These are phyloP conservation scores for Xenopus petersii DNA, from an alignment of 2,797 vertebrate species.

Conservation along the genomic window DNA sequence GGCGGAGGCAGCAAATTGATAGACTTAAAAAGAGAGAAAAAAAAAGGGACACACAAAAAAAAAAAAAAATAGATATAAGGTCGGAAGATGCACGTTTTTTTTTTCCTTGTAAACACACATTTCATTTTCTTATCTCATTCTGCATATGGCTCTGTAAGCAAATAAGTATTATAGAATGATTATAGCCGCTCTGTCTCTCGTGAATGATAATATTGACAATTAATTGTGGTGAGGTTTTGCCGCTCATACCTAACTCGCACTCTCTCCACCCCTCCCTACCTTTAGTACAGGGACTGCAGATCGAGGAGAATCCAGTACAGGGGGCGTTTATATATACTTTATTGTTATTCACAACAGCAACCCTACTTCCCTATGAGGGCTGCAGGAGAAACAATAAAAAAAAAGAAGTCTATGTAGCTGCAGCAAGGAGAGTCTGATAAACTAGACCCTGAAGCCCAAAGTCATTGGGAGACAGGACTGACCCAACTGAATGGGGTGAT, in stretches of 20 bases:
- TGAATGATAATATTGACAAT: not conserved
- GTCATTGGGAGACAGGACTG: not conserved
- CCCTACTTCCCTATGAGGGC: conserved; percentile 40
- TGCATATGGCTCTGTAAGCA: conserved; percentile 15
- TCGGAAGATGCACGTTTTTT: too few species aligned
- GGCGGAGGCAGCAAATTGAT: not conserved
- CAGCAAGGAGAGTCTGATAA: not conserved
- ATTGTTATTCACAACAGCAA: conserved; percentile 50
- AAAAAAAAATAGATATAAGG: not conserved
- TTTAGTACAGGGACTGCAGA: conserved; percentile 7
- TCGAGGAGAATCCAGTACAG: not conserved
- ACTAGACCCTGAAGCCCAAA: not conserved
- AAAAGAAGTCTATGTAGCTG: conserved; percentile 11
- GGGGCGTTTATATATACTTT: conserved; percentile 21
- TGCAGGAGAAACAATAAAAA: conserved; percentile 41
- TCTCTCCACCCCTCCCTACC: not conserved
- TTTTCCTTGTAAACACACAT: conserved; percentile 7
- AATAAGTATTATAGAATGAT: conserved; percentile 4
- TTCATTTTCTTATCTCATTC: conserved; percentile 10
- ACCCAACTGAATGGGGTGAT: not conserved
- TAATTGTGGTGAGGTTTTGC: conserved; percentile 3
- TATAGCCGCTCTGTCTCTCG: not conserved
- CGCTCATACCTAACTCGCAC: not conserved
- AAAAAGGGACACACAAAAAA: too few species aligned
- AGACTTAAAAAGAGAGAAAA: not conserved